Evolutionary conservation across 1,140 invertebrate genomes (phyloP), one percentile per base, ranked within the genome.

Genomic region (Thaumetopoea pityocampa): DNA sequence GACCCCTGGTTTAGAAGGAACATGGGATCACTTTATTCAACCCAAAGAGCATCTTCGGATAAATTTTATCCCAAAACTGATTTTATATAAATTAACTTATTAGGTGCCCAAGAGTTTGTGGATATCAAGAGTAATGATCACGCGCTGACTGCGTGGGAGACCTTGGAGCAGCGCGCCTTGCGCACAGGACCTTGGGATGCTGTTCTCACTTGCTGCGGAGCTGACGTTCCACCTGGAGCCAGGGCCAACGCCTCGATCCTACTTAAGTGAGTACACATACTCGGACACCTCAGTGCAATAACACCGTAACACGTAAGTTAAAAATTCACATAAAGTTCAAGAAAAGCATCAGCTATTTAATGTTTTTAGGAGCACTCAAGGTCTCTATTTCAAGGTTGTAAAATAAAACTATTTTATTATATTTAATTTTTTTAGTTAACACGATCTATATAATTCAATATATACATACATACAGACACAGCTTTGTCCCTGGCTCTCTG

Each of bases 21-120:
- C 5, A 8, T 1, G 8, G 23, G n/a, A 9, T 29, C 8, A 30
- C 7, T 6, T 9, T 5, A 10, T 30, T n/a, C n/a, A n/a, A n/a
- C n/a, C n/a, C n/a, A n/a, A n/a, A n/a, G n/a, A n/a, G n/a, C n/a
- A n/a, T n/a, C n/a, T n/a, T n/a, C n/a, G n/a, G n/a, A n/a, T n/a
- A n/a, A n/a, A n/a, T n/a, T n/a, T n/a, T n/a, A n/a, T n/a, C n/a
- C n/a, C n/a, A n/a, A n/a, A n/a, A 18, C 24, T 15, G 11, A 4
- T 15, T 3, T 23, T 33, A 11, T 22, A 19, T 11, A 24, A 14
- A 7, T 8, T 7, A 5, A 8, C 2, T 17, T 20, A 23, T 26
- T 51, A 79, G 74, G 74, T 6, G 69, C 67, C 1, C 51, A 59
- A 7, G 71, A 79, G 27, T 68, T 67, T 33, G 46, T 79, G 15